Percentiles rank a stretch among this genome's conserved stretches.
Conservation (phyloP, 2,113 vertebrate genomes). For the Drymodes brunneopygia region DNA sequence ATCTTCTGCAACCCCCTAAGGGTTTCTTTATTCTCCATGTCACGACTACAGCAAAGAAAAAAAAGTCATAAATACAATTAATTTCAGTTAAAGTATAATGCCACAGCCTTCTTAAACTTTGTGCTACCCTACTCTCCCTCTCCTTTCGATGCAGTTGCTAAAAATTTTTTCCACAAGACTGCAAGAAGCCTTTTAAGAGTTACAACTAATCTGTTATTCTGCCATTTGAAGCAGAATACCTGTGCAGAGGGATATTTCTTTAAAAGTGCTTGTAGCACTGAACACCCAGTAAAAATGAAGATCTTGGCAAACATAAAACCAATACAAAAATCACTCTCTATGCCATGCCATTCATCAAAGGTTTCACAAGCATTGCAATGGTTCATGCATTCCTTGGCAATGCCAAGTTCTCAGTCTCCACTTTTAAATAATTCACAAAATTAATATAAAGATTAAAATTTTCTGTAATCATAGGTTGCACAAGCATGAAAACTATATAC, state of each 20-base stretch:
- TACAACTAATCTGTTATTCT: background rate
- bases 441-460: background rate
- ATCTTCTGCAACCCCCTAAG: constrained; percentile 87
- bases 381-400: background rate
- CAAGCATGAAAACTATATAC: background rate
- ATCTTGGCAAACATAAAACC: background rate
- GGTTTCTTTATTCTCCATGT: constrained; percentile 89
- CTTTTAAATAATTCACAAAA: background rate
- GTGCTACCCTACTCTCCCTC: background rate
- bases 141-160: background rate
- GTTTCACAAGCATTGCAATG: background rate
- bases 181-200: background rate
- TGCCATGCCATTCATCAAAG: background rate
- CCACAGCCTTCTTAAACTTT: background rate
- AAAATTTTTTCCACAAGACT: background rate
- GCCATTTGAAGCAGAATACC: background rate
- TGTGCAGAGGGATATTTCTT: background rate
- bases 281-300: background rate
- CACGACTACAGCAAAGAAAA: constrained; percentile 71
- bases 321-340: background rate
- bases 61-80: background rate
- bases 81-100: background rate
- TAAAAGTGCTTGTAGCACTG: background rate
- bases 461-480: background rate
- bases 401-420: background rate